Conservation (phyloP, 1,140 invertebrate species). For the Venustaconcha ellipsiformis region DNA sequence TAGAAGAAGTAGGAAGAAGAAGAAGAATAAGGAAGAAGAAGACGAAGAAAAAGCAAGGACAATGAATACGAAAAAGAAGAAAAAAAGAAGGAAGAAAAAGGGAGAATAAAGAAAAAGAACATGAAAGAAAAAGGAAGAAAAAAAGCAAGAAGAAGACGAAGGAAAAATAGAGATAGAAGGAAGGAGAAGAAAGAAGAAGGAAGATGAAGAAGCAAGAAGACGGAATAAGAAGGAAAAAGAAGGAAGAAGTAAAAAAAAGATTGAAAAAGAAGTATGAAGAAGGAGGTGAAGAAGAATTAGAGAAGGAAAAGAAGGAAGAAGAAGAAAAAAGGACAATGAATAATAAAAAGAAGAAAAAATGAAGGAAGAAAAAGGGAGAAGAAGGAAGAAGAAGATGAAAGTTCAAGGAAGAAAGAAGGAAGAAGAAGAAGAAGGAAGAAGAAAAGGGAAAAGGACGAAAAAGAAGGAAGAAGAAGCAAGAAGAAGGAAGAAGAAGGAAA, state of each 20-base stretch:
- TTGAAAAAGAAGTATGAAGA: background rate
- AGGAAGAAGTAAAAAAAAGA: background rate
- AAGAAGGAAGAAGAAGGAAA: constrained; percentile 3
- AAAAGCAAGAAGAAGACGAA: background rate
- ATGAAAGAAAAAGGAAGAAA: background rate
- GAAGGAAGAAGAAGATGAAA: background rate
- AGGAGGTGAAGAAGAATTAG: background rate
- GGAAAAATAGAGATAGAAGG: background rate
- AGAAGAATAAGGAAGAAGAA: background rate
- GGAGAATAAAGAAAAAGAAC: background rate
- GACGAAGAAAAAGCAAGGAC: background rate
- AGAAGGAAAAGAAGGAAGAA: background rate
- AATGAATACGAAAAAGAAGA: background rate
- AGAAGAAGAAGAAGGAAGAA: background rate
- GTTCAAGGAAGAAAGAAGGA: background rate
- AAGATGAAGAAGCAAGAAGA: background rate
- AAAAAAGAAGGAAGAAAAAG: background rate
- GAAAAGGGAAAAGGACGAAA: too few relatives aligned
- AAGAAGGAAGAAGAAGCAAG: too few relatives aligned
- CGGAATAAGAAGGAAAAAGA: background rate
- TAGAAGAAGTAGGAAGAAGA: background rate
- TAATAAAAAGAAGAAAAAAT: background rate
- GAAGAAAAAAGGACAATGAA: too few relatives aligned
- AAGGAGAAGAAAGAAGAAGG: background rate
- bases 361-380: background rate